Evolutionary conservation across 1,140 invertebrate species (phyloP), one percentile per base, ranked within the genome.

Genomic region (Cydia fagiglandana): DNA sequence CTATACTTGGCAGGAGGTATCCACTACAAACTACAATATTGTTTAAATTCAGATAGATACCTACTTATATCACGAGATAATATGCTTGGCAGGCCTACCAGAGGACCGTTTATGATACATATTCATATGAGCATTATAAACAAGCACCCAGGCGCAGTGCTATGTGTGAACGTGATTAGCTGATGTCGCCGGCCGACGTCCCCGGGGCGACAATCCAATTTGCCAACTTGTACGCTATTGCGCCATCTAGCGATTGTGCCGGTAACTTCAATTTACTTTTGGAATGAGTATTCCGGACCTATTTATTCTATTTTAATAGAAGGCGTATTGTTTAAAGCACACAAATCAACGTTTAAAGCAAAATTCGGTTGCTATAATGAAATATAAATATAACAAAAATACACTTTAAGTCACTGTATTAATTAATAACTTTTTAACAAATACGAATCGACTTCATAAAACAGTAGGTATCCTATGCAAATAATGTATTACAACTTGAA

Each of bases 151-250:
- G n/a, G 53, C 50, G 50, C n/a, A 56, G 9, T 61, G 56, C 56
- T 9, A 70, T 70, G 66, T 70, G 66, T 24, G 73, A 64, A 74
- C 76, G 74, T 77, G 80, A 79, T 81, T 81, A 81, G 79, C 50
- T 66, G 75, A 76, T 64, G 79, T 77, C 78, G 73, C 70, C 80
- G 80, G 50, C 47, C 56, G 73, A 73, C 76, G 77, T 84, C 83
- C 83, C 84, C 61, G 77, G 80, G 81, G 80, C 76, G 75, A 76
- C 79, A 83, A 84, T 84, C 84, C 83, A 86, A 86, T 86, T 86
- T 84, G 79, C 81, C 80, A 82, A 84, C 81, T 84, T 82, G 81
- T 86, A 81, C 75, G 81, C 83, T 84, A 80, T 84, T 83, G 79
- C 80, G 81, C 81, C 79, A 76, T 78, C 78, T 80, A 79, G 73